A percentile compares a stretch with the other conserved stretches of the same genome.
Evolutionary conservation across 1,140 invertebrate genomes (phyloP).

Genomic region (Hycleus phaleratus): DNA sequence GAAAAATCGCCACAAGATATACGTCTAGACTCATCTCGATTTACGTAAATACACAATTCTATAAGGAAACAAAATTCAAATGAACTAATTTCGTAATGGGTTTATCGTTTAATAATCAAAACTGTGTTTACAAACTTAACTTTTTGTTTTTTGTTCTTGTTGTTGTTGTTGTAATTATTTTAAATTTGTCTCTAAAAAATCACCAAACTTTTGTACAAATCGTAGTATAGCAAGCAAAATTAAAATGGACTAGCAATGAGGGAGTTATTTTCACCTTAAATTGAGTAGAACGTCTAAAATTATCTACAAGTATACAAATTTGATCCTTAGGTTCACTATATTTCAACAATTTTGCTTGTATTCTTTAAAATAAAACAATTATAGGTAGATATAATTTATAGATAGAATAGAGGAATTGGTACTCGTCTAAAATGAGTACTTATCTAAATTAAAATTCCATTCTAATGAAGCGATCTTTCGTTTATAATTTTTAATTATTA

Average conservation of each 20-base stretch:
- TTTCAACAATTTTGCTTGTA: conserved; percentile 29
- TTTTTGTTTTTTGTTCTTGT: no score
- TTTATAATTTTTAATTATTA: not conserved
- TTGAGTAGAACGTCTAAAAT: conserved; percentile 28
- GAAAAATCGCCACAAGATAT: not conserved
- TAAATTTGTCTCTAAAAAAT: no score
- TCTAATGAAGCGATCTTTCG: not conserved
- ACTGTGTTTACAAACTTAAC: conserved; percentile 11
- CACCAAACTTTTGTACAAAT: no score
- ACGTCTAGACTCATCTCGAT: not conserved
- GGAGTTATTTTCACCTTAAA: no score
- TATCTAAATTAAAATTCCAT: not conserved
- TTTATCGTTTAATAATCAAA: conserved; percentile 12
- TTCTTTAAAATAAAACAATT: no score
- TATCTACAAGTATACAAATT: conserved; percentile 37
- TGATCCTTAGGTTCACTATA: conserved; percentile 36
- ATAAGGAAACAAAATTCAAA: not conserved
- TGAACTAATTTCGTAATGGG: conserved; percentile 6
- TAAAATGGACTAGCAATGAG: no score
- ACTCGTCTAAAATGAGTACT: not conserved
- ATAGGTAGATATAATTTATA: not conserved
- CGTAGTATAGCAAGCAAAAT: no score
- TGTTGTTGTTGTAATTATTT: no score
- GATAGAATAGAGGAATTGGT: conserved; percentile 1
- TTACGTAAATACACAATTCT: not conserved